These are phyloP conservation scores for Mythimna albipuncta DNA, from an alignment of 2,888 invertebrate species.

Conservation along the genomic window DNA sequence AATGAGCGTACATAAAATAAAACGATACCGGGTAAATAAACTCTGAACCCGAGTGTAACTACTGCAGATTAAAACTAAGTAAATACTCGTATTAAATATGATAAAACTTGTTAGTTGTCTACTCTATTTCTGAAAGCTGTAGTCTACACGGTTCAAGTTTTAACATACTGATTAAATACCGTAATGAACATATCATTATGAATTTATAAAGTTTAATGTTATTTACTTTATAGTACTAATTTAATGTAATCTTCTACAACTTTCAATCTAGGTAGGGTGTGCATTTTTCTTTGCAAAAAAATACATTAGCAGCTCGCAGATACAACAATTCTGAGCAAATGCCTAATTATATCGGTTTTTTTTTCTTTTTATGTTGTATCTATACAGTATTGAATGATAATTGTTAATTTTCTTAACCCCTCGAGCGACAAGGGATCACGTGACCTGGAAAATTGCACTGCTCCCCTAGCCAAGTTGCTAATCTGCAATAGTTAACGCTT, in stretches of 20 bases:
- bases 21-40: conserved; percentile 14
- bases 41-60: conserved; percentile 21
- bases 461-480: too few relatives aligned
- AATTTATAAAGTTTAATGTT: neutral
- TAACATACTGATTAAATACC: neutral
- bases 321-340: neutral
- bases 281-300: too few relatives aligned
- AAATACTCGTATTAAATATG: conserved; percentile 33
- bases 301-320: too few relatives aligned
- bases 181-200: too few relatives aligned
- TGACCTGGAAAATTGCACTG: too few relatives aligned
- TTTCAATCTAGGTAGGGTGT: too few relatives aligned
- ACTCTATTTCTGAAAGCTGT: conserved; percentile 4
- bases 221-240: neutral
- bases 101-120: conserved; percentile 28
- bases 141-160: neutral
- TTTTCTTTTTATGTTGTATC: too few relatives aligned
- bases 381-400: too few relatives aligned
- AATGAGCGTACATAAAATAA: neutral
- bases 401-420: too few relatives aligned
- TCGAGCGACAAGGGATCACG: too few relatives aligned
- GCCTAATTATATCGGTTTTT: neutral
- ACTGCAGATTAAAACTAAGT: neutral
- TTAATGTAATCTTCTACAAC: too few relatives aligned
- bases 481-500: too few relatives aligned